Evolutionary conservation across 2,797 vertebrate species (phyloP), one percentile per base, ranked within the genome.

Genomic region (Cirrhinus mrigala): DNA sequence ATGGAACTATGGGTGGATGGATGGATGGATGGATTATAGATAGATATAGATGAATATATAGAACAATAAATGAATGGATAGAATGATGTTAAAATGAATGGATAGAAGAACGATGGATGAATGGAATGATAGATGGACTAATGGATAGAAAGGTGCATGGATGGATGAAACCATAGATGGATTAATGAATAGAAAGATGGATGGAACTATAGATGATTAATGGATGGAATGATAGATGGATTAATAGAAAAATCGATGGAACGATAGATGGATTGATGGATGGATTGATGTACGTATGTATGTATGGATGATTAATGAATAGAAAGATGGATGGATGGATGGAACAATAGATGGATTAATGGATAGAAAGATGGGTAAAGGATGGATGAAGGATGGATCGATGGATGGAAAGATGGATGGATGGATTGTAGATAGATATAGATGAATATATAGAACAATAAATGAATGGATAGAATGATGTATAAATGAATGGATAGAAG

Each of bases 251-350:
- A 3, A 62, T 20, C 9, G n/a, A 62, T 20, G 3, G 22, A 62
- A n/a, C n/a, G n/a, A n/a, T 3, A 1, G 60, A 14, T 11, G n/a
- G 24, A n/a, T n/a, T n/a, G n/a, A n/a, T 54, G 52, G 4, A 54
- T 1, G 1, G 12, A 48, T 48, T 4, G 46, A 48, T 48, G 46
- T 18, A 6, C n/a, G 58, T 18, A 8, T 22, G 58, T 22, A 62
- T 1, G 0, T 0, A 33, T 33, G 4, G 33, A 33, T 33, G 33
- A n/a, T 11, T 1, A 9, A 0, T 22, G 58, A 7, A n/a, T 5
- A 3, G 20, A 22, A 33, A 3, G 20, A 58, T 16, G 54, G 54
- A 58, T 48, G 46, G 58, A 6, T 60, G 58, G 58, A 8, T 22
- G 58, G 58, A 62, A 6, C 0, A 3, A 33, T 33, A 33, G 33